Conservation (phyloP, 2,113 vertebrate genomes). For the Balaenoptera acutorostrata region DNA sequence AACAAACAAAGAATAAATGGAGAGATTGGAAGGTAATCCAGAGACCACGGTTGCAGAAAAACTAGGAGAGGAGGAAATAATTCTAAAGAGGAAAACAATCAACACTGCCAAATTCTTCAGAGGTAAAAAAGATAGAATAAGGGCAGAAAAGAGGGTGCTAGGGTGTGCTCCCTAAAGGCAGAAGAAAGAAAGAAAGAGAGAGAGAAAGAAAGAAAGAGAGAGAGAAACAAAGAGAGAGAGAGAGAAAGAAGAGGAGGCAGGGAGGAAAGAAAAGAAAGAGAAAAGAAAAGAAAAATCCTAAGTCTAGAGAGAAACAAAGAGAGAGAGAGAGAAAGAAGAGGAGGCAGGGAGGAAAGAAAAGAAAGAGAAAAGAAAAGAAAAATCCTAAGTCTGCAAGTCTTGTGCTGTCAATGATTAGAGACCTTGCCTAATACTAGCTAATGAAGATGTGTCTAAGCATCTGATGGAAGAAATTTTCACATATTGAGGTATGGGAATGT, state of each 20-base stretch:
- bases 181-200: not conserved
- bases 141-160: not conserved
- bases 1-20: not conserved
- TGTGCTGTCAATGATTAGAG: not conserved
- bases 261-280: too few species aligned
- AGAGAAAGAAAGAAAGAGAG: accelerated
- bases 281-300: not conserved
- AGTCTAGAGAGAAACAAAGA: not conserved
- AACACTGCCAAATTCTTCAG: not conserved
- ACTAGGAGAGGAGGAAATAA: not conserved
- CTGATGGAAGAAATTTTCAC: too few species aligned
- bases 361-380: not conserved
- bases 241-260: too few species aligned
- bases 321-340: too few species aligned
- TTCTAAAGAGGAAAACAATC: not conserved
- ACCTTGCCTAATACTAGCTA: not conserved
- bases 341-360: too few species aligned
- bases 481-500: too few species aligned
- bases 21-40: not conserved
- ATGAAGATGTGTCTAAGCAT: not conserved
- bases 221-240: accelerated
- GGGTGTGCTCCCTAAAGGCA: not conserved
- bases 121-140: not conserved
- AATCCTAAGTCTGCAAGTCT: not conserved
- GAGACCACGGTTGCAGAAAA: not conserved